Percentiles rank a stretch among this genome's conserved stretches.
Conservation (phyloP, 1,140 invertebrate species). For the Maconellicoccus hirsutus region DNA sequence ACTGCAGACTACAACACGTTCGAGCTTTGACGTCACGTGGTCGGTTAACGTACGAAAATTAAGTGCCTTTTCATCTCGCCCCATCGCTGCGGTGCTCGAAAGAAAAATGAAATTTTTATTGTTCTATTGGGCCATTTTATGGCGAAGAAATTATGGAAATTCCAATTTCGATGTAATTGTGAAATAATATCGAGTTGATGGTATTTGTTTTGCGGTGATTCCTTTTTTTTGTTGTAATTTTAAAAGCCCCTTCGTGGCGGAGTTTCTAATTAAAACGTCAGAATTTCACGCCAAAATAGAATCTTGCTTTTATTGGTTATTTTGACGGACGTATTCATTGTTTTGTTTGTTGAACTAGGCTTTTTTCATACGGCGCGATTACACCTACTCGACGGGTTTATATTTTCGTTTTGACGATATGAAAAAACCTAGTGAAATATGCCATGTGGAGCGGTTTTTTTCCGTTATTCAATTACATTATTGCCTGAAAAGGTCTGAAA, state of each 20-base stretch:
- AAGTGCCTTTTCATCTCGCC: no score
- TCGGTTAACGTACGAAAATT: no score
- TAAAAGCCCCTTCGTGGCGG: no score
- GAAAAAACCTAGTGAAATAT: background rate
- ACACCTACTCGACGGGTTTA: background rate
- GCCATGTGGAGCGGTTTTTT: no score
- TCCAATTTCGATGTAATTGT: background rate
- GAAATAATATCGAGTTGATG: background rate
- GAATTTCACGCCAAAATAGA: background rate
- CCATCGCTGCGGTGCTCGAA: no score
- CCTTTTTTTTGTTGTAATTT: background rate
- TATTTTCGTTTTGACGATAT: background rate
- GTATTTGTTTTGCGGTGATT: background rate
- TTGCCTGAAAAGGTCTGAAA: no score
- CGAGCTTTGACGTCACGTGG: no score
- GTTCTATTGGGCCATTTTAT: no score
- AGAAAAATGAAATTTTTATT: no score
- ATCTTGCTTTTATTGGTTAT: background rate
- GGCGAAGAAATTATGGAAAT: background rate
- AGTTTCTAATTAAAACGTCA: conserved; percentile 1
- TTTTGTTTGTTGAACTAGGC: background rate
- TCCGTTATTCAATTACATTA: no score
- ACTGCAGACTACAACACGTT: background rate
- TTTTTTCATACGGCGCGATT: no score
- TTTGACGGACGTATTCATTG: background rate